A percentile compares a stretch with the other conserved stretches of the same genome.
Conservation (phyloP, 1,140 invertebrate species). For the Penaeus vannamei region DNA sequence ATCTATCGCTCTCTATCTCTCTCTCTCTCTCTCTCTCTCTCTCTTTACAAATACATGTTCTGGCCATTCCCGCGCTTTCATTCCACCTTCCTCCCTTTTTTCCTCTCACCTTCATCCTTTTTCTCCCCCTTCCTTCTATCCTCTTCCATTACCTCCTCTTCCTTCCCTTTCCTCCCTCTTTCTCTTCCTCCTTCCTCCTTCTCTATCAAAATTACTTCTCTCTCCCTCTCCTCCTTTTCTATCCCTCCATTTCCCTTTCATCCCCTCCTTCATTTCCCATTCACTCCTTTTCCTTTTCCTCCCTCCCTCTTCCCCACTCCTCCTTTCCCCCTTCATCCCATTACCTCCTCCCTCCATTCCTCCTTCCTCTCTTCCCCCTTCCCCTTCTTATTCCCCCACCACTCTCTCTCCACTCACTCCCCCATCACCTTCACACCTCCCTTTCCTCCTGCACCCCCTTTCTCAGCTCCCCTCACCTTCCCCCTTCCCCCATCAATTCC, state of each 20-base stretch:
- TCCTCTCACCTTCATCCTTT: background rate
- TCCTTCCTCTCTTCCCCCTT: too few relatives aligned
- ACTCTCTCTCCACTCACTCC: background rate
- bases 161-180: background rate
- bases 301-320: too few relatives aligned
- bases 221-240: background rate
- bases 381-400: background rate
- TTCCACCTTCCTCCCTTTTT: background rate
- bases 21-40: background rate
- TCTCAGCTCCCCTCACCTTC: background rate
- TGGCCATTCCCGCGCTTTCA: background rate
- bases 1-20: background rate
- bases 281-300: background rate
- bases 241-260: background rate
- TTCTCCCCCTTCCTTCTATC: background rate
- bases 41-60: background rate
- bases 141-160: background rate
- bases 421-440: background rate
- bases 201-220: background rate
- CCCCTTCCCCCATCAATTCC: background rate
- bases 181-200: background rate
- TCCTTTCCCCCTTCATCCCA: background rate
- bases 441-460: background rate
- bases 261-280: background rate
- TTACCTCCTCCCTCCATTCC: background rate